phyloP scores from a whole-genome alignment of 2,113 vertebrate species.

The Clarias macrocephalus region DNA sequence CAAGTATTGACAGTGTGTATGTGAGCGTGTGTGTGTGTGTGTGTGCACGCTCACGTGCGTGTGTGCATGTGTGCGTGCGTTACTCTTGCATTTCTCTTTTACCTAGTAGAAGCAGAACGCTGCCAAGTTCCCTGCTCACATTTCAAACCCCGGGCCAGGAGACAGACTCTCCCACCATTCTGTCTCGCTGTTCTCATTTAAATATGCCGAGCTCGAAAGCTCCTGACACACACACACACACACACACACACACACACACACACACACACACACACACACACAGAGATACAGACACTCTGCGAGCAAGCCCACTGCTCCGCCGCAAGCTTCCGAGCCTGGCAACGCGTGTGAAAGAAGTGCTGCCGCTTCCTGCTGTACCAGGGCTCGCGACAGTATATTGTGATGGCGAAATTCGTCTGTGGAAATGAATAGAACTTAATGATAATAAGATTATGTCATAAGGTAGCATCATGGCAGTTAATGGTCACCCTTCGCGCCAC shows the following conservation, averaged over 20 bases:
- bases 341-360: constrained; percentile 15
- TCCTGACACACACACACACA: constrained; percentile 42
- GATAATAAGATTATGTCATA: neutral
- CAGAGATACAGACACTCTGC: constrained; percentile 13
- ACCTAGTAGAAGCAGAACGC: constrained; percentile 39
- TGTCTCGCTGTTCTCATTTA: constrained; percentile 48
- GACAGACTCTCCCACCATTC: constrained; percentile 38
- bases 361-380: neutral
- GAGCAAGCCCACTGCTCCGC: constrained; percentile 33
- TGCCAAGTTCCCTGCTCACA: constrained; percentile 49
- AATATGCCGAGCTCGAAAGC: constrained; percentile 45
- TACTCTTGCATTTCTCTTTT: constrained; percentile 44
- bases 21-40: constrained; percentile 2
- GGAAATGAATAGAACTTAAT: neutral
- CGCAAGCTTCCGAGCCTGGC: constrained; percentile 15
- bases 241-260: constrained; percentile 3
- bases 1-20: constrained; percentile 33
- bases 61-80: constrained; percentile 4
- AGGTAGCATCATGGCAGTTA: neutral
- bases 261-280: constrained; percentile 17
- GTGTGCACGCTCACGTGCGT: neutral
- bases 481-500: neutral
- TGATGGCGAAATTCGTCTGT: neutral
- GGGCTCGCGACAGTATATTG: neutral
- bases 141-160: constrained; percentile 39